Conservation (phyloP, 2,888 invertebrate genomes). For the Iphiclides podalirius region DNA sequence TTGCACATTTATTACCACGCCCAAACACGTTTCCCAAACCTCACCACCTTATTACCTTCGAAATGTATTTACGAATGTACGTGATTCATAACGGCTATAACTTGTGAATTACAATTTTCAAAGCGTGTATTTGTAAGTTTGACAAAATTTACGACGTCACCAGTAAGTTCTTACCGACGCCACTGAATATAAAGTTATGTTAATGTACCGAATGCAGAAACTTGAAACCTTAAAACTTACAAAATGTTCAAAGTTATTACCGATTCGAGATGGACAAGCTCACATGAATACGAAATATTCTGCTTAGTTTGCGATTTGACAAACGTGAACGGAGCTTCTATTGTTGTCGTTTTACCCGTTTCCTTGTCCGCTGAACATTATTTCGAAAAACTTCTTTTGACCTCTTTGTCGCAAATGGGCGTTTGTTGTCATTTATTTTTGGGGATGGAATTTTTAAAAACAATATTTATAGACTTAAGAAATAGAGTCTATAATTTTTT, state of each 20-base stretch:
- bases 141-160: slow-evolving; percentile 70
- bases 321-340: slow-evolving; percentile 2
- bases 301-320: slow-evolving; percentile 3
- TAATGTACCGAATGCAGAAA: slow-evolving; percentile 61
- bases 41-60: slow-evolving; percentile 12
- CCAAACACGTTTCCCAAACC: slow-evolving; percentile 5
- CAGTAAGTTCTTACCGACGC: slow-evolving; percentile 63
- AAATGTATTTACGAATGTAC: slow-evolving; percentile 20
- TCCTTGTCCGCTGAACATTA: neutral
- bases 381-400: neutral
- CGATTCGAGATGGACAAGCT: slow-evolving; percentile 48
- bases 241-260: slow-evolving; percentile 61
- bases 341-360: neutral
- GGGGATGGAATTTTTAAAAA: no score
- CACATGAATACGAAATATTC: slow-evolving; percentile 33
- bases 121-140: slow-evolving; percentile 69
- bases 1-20: neutral
- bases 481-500: no score
- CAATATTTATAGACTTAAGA: no score
- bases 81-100: slow-evolving; percentile 62
- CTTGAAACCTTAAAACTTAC: slow-evolving; percentile 66
- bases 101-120: slow-evolving; percentile 65
- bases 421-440: no score
- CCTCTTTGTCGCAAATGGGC: no score
- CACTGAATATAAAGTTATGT: slow-evolving; percentile 76